Evolutionary conservation across 1,140 invertebrate genomes (phyloP).

Genomic region (Anagrus nilaparvatae): DNA sequence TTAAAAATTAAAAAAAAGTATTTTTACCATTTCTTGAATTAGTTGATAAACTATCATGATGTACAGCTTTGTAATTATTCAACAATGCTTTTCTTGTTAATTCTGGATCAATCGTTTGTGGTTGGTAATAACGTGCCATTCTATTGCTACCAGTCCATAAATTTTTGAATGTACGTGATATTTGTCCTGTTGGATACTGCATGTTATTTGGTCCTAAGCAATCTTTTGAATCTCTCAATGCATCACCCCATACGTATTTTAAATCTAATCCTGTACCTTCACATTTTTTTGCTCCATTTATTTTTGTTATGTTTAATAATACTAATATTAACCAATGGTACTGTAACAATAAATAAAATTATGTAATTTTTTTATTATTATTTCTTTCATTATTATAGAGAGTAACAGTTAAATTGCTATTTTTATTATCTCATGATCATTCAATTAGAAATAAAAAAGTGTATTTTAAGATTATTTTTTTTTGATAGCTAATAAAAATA

Average conservation of each 20-base stretch:
- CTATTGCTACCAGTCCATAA: conserved; percentile 49
- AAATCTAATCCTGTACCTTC: conserved; percentile 47
- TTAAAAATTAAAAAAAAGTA: no score
- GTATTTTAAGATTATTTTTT: no score
- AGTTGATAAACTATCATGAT: conserved; percentile 32
- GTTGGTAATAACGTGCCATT: conserved; percentile 47
- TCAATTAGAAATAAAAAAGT: no score
- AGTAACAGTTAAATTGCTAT: no score
- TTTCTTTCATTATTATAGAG: not conserved
- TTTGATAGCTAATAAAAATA: no score
- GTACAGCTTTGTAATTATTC: conserved; percentile 35
- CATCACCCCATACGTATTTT: conserved; percentile 79
- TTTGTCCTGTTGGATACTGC: conserved; percentile 64
- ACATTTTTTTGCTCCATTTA: conserved; percentile 40
- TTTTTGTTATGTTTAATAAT: conserved; percentile 15
- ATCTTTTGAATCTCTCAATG: conserved; percentile 59
- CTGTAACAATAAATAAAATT: conserved; percentile 30
- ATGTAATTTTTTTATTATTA: not conserved
- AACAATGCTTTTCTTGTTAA: conserved; percentile 59
- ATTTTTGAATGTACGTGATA: conserved; percentile 51
- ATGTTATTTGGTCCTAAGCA: conserved; percentile 70
- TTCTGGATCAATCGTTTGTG: conserved; percentile 55
- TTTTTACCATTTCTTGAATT: conserved; percentile 34
- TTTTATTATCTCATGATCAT: no score
- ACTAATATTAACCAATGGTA: conserved; percentile 28